Conservation (phyloP, 1,140 invertebrate species). For the Platyscapa corneri region DNA sequence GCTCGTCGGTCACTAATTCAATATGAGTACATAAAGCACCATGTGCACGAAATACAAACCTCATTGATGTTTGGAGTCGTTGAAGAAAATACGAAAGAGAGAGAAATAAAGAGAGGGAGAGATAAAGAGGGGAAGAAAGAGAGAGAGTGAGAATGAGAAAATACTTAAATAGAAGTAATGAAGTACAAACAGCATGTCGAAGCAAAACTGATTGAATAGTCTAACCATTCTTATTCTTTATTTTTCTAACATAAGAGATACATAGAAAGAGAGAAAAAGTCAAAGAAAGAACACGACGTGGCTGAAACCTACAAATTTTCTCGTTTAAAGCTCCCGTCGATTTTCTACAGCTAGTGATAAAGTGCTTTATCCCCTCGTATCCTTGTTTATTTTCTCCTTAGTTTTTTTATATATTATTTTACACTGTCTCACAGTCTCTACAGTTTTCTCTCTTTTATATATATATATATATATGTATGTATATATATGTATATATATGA, state of each 20-base stretch:
- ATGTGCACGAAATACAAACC: slow-evolving; percentile 60
- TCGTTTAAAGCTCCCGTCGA: slow-evolving; percentile 10
- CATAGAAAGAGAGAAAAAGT: background rate
- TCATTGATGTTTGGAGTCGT: slow-evolving; percentile 57
- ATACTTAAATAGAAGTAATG: too few relatives aligned
- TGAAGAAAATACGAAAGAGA: background rate
- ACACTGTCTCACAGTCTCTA: background rate
- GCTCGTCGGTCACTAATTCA: slow-evolving; percentile 62
- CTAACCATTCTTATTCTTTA: background rate
- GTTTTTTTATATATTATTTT: background rate
- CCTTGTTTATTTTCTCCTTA: background rate
- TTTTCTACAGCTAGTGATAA: slow-evolving; percentile 39
- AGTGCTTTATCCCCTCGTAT: slow-evolving; percentile 27
- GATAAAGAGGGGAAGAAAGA: too few relatives aligned
- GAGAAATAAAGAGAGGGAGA: background rate
- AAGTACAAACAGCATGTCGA: background rate
- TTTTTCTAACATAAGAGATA: background rate
- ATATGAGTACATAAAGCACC: slow-evolving; percentile 55
- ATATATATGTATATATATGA: background rate
- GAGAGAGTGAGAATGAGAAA: too few relatives aligned
- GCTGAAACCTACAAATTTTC: slow-evolving; percentile 40
- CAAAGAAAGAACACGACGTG: background rate
- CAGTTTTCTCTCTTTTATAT: background rate
- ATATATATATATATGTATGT: background rate
- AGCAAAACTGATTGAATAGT: slow-evolving; percentile 6